These are phyloP conservation scores for Atrina japonica DNA, from an alignment of 2,888 invertebrate genomes.

Conservation along the genomic window DNA sequence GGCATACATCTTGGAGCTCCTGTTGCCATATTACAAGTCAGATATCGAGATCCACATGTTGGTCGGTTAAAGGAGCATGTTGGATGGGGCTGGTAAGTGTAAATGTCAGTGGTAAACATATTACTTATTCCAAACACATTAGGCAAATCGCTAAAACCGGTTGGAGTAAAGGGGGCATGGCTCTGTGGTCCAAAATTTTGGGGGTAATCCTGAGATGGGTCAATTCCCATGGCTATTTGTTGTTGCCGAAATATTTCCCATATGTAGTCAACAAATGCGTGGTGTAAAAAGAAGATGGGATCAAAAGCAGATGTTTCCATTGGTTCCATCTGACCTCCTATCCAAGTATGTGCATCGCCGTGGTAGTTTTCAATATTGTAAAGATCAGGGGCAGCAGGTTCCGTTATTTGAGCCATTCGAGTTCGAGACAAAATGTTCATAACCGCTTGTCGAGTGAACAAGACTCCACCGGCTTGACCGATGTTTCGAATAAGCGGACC, in stretches of 20 bases:
- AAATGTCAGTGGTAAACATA: slow-evolving; percentile 60
- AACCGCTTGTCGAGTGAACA: slow-evolving; percentile 61
- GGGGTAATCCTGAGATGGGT: slow-evolving; percentile 64
- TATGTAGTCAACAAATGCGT: slow-evolving; percentile 69
- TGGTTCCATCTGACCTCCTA: slow-evolving; percentile 69
- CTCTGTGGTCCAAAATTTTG: slow-evolving; percentile 49
- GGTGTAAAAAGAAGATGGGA: slow-evolving; percentile 69
- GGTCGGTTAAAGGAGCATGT: slow-evolving; percentile 56
- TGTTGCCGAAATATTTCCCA: slow-evolving; percentile 69
- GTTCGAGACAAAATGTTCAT: slow-evolving; percentile 47
- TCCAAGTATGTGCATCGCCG: slow-evolving; percentile 61
- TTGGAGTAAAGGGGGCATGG: slow-evolving; percentile 57
- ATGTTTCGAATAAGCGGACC: slow-evolving; percentile 61
- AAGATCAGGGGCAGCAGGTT: slow-evolving; percentile 52
- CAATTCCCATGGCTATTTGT: slow-evolving; percentile 53
- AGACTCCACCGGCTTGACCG: slow-evolving; percentile 56
- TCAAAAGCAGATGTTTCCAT: slow-evolving; percentile 70
- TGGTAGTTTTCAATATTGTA: slow-evolving; percentile 61
- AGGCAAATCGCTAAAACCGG: slow-evolving; percentile 65
- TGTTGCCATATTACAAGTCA: slow-evolving; percentile 52
- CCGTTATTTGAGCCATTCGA: slow-evolving; percentile 53
- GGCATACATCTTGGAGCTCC: slow-evolving; percentile 50
- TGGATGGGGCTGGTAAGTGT: slow-evolving; percentile 66
- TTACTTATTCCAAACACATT: slow-evolving; percentile 63
- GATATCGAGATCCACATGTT: slow-evolving; percentile 63